Evolutionary conservation across 1,140 invertebrate genomes (phyloP).

Genomic region (Conus ventricosus): DNA sequence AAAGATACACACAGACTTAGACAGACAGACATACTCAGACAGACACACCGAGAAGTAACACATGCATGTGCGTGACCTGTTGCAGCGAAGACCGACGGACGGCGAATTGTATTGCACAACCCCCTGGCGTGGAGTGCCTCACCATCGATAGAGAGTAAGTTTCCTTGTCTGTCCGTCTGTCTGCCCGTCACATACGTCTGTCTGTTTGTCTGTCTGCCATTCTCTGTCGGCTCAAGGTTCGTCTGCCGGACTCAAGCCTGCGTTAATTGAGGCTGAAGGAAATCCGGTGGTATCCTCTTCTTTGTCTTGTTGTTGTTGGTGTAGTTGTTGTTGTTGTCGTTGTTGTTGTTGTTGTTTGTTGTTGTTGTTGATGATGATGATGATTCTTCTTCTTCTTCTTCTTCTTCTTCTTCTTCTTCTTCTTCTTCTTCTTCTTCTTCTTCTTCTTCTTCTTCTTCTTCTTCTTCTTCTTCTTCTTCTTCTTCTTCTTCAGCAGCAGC

Average conservation of each 20-base stretch:
- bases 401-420: neutral
- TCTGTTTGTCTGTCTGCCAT: neutral
- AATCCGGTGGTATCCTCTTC: too few species aligned
- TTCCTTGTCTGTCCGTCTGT: neutral
- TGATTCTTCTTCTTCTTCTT: neutral
- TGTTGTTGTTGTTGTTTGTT: too few species aligned
- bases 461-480: neutral
- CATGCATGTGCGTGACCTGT: neutral
- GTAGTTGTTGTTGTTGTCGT: too few species aligned
- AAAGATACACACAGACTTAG: neutral
- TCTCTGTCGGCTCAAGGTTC: neutral
- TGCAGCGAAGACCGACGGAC: conserved; percentile 96
- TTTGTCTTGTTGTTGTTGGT: too few species aligned
- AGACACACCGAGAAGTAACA: neutral
- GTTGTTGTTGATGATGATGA: too few species aligned
- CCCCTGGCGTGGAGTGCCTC: conserved; percentile 95
- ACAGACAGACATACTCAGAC: conserved; percentile 2
- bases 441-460: neutral
- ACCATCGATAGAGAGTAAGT: conserved; percentile 90
- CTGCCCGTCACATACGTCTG: neutral
- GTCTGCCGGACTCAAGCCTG: too few species aligned
- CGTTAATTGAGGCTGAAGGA: too few species aligned
- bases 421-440: neutral
- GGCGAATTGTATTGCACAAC: conserved; percentile 98
- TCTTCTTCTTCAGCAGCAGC: neutral